These are phyloP conservation scores for Elaphurus davidianus DNA, from an alignment of 2,113 vertebrate genomes.

Conservation along the genomic window DNA sequence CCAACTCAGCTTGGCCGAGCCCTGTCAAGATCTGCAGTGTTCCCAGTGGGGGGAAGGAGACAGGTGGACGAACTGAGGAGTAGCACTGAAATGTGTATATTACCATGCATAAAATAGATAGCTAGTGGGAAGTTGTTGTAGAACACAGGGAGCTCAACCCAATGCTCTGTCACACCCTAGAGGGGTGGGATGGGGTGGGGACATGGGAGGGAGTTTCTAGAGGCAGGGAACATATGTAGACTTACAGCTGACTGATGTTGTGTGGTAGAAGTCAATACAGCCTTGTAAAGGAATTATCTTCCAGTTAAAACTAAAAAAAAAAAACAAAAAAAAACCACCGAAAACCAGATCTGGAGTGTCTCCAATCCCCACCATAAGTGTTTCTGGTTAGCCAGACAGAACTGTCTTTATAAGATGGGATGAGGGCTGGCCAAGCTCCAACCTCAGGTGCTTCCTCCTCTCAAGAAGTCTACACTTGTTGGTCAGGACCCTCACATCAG, in stretches of 20 bases:
- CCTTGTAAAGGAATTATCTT: not conserved
- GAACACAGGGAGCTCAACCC: not conserved
- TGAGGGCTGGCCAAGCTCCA: accelerated
- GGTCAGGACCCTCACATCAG: accelerated
- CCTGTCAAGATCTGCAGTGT: accelerated
- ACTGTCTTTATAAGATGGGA: not conserved
- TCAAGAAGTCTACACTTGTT: not conserved
- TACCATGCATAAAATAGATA: not conserved
- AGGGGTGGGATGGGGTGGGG: not conserved
- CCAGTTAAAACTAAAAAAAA: not conserved
- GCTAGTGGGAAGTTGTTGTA: not conserved
- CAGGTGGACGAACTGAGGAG: not conserved
- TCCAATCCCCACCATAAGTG: accelerated
- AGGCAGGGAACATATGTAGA: not conserved
- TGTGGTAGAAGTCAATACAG: not conserved
- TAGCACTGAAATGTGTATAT: not conserved
- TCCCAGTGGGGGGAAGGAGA: not conserved
- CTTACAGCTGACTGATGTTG: not conserved
- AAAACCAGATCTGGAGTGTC: not conserved
- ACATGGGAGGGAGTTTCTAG: not conserved
- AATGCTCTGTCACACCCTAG: not conserved
- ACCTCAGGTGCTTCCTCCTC: accelerated
- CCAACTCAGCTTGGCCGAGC: not conserved
- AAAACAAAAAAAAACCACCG: not conserved
- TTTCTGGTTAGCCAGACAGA: accelerated